These are phyloP conservation scores for Apogon talboti DNA, from an alignment of 2,797 vertebrate genomes.

Conservation along the genomic window DNA sequence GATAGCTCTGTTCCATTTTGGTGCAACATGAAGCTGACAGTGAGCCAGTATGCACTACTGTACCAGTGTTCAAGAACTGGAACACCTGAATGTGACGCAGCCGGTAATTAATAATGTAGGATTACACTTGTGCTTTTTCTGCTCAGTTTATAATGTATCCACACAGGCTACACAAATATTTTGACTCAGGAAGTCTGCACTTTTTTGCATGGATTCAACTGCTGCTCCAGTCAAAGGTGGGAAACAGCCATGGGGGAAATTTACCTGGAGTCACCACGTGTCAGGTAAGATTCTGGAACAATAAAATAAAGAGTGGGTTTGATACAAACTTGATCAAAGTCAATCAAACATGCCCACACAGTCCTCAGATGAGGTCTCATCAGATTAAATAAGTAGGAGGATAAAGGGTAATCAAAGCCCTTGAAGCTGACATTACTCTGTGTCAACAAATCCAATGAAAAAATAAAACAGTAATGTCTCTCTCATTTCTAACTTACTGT, in stretches of 20 bases:
- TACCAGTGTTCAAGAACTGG: slow-evolving; percentile 6
- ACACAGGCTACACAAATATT: neutral
- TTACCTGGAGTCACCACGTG: neutral
- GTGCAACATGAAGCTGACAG: slow-evolving; percentile 8
- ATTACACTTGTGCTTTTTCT: slow-evolving; percentile 3
- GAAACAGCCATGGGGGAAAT: neutral
- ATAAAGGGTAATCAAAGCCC: neutral
- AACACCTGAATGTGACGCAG: slow-evolving; percentile 5
- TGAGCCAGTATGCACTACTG: neutral
- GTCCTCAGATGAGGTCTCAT: neutral
- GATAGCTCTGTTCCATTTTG: slow-evolving; percentile 6
- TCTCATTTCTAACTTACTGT: neutral
- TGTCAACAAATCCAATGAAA: too few species aligned
- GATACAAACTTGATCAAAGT: too few species aligned
- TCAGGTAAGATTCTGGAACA: neutral
- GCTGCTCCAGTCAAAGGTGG: too few species aligned
- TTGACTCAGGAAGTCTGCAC: too few species aligned
- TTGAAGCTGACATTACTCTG: neutral
- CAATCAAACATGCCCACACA: neutral
- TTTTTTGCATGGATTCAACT: too few species aligned
- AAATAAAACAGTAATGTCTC: neutral
- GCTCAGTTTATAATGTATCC: neutral
- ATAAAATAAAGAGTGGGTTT: too few species aligned
- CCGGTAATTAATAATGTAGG: neutral
- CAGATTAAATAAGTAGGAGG: neutral